Conservation (phyloP, 92 coral and sea anemone species). For the Blastomussa wellsi region DNA sequence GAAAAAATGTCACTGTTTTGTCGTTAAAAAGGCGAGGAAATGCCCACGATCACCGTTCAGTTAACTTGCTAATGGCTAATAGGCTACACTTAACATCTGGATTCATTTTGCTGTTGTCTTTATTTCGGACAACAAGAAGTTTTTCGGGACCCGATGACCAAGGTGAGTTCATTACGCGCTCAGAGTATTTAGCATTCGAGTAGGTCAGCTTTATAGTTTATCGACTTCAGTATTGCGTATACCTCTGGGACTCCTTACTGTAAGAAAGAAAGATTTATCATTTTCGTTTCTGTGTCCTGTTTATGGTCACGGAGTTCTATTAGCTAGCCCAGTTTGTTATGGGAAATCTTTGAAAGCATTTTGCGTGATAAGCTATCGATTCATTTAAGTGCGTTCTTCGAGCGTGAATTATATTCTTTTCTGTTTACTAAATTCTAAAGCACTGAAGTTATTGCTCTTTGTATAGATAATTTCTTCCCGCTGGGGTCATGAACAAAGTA, state of each 20-base stretch:
- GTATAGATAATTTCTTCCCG: background rate
- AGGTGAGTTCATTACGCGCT: slow-evolving; percentile 13
- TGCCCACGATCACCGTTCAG: background rate
- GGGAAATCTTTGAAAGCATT: background rate
- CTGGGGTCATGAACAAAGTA: slow-evolving; percentile 14
- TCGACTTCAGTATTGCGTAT: background rate
- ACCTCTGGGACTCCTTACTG: background rate
- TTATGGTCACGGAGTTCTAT: slow-evolving; percentile 22
- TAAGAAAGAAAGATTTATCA: background rate
- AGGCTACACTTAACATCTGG: background rate
- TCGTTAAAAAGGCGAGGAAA: slow-evolving; percentile 17
- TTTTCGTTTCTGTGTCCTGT: background rate
- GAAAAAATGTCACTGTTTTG: slow-evolving; percentile 2
- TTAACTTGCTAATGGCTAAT: slow-evolving; percentile 15
- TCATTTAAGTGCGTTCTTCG: background rate
- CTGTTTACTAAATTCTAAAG: background rate
- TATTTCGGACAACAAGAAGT: background rate
- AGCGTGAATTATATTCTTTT: background rate
- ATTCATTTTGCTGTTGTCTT: slow-evolving; percentile 3
- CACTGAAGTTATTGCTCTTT: slow-evolving; percentile 1
- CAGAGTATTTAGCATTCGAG: background rate
- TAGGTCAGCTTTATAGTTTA: background rate
- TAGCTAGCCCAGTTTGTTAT: background rate
- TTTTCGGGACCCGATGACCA: background rate
- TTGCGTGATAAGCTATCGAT: background rate